A percentile compares a stretch with the other conserved stretches of the same genome.
Conservation (phyloP, 1,140 invertebrate genomes). For the Sycophaga agraensis region DNA sequence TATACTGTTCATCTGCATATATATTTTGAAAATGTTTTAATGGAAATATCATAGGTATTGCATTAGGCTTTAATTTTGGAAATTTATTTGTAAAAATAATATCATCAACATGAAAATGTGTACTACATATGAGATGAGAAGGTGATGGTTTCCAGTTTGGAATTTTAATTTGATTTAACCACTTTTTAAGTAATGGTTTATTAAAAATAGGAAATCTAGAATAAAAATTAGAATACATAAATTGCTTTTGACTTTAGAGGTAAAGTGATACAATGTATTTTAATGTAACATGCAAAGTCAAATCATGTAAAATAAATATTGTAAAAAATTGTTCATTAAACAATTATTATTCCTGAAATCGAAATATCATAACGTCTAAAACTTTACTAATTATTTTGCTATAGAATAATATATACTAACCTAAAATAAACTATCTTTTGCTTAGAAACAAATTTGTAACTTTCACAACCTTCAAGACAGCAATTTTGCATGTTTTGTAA, state of each 20-base stretch:
- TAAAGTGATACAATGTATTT: too few species aligned
- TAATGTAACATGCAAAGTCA: too few species aligned
- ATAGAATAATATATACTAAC: conserved; percentile 26
- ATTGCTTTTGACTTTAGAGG: conserved; percentile 1
- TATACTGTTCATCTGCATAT: background rate
- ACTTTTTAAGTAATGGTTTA: conserved; percentile 31
- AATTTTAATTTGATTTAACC: conserved; percentile 32
- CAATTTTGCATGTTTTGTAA: conserved; percentile 28
- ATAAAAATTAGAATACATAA: conserved; percentile 16
- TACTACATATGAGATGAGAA: conserved; percentile 33
- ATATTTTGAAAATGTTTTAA: conserved; percentile 8
- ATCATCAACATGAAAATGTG: conserved; percentile 34
- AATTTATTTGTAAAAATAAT: conserved; percentile 27
- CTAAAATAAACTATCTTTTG: conserved; percentile 28
- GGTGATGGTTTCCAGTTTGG: conserved; percentile 29
- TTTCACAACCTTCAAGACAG: conserved; percentile 30
- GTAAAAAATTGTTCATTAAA: too few species aligned
- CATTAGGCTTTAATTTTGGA: conserved; percentile 27
- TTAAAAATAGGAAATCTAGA: conserved; percentile 35
- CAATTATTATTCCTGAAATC: too few species aligned
- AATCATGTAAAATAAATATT: too few species aligned
- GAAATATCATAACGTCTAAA: too few species aligned
- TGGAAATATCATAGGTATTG: conserved; percentile 36
- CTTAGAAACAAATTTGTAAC: conserved; percentile 24
- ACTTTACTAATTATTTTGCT: too few species aligned